These are phyloP conservation scores for Macrosteles quadrilineatus DNA, from an alignment of 1,140 invertebrate genomes.

Conservation along the genomic window DNA sequence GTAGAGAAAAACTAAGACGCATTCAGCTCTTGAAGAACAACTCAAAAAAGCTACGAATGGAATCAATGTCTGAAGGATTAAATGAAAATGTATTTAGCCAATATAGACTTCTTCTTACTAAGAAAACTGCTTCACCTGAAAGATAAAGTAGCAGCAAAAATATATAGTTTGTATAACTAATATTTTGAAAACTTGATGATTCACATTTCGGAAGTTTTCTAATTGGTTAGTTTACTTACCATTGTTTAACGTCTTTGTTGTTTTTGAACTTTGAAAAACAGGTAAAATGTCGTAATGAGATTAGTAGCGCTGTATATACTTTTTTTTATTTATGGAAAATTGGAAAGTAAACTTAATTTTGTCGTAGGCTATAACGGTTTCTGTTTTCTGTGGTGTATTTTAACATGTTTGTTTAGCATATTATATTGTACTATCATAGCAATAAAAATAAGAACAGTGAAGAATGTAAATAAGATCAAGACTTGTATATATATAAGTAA, in stretches of 20 bases:
- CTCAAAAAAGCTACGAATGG: not conserved
- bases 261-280: not conserved
- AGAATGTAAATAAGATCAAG: no score
- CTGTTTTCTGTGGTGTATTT: no score
- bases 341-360: no score
- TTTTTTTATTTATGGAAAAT: no score
- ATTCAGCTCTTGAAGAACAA: not conserved
- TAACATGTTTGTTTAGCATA: no score
- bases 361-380: no score
- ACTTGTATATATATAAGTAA: no score
- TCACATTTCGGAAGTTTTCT: not conserved
- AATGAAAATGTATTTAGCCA: conserved; percentile 3
- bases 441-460: no score
- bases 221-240: not conserved
- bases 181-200: not conserved
- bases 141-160: no score
- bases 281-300: not conserved
- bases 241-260: not conserved
- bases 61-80: not conserved
- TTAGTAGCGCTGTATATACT: no score
- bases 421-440: no score
- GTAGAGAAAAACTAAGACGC: not conserved
- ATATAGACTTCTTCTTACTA: not conserved
- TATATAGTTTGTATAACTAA: no score
- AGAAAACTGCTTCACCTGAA: not conserved